These are phyloP conservation scores for Aythya baeri DNA, from an alignment of 2,113 vertebrate species.

Conservation along the genomic window DNA sequence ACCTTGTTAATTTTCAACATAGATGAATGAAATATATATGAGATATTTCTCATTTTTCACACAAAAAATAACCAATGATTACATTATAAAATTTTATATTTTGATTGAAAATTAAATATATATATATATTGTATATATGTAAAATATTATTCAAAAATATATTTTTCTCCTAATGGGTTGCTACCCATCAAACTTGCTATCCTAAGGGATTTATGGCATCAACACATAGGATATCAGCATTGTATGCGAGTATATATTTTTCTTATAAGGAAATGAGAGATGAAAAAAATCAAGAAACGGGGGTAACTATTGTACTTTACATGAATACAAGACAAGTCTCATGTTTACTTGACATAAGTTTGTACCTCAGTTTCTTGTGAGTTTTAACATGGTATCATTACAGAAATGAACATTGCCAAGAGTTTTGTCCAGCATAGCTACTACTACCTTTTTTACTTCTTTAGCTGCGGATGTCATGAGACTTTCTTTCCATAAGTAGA, in stretches of 20 bases:
- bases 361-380: conserved; percentile 49
- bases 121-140: conserved; percentile 63
- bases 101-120: conserved; percentile 59
- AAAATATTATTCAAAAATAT: conserved; percentile 58
- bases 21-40: neutral
- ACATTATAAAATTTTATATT: conserved; percentile 18
- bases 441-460: neutral
- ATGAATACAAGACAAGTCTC: neutral
- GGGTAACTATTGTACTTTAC: neutral
- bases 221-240: conserved; percentile 46
- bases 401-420: neutral
- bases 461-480: neutral
- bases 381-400: neutral
- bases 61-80: neutral
- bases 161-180: conserved; percentile 64
- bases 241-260: conserved; percentile 56
- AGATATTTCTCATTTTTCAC: conserved; percentile 47
- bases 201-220: conserved; percentile 44
- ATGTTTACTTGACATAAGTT: conserved; percentile 21
- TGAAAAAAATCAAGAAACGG: neutral
- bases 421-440: neutral
- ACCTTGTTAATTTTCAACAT: conserved; percentile 57
- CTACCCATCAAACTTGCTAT: conserved; percentile 47
- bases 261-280: conserved; percentile 46
- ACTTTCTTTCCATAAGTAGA: neutral